Conservation (phyloP, 2,888 invertebrate species). For the Bruchidius siliquastri region DNA sequence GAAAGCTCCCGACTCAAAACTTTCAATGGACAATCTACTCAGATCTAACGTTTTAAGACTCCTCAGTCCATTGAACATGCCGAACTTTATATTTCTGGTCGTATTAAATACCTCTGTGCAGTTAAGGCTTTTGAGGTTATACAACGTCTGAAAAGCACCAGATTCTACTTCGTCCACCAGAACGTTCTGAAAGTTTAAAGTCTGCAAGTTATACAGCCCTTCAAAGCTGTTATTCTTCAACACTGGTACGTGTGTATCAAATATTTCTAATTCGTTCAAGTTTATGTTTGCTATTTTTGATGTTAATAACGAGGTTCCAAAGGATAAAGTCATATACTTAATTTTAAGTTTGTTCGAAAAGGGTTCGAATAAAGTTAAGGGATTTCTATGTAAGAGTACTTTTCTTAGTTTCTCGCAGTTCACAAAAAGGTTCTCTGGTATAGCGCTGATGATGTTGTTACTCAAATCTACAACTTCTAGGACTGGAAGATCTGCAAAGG, state of each 20-base stretch:
- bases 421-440: conserved; percentile 6
- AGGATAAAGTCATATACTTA: not conserved
- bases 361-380: conserved; percentile 7
- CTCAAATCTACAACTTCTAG: conserved; percentile 8
- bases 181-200: conserved; percentile 1
- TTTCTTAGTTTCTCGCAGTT: not conserved
- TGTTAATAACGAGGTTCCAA: conserved; percentile 6
- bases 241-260: conserved; percentile 3
- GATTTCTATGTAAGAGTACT: conserved; percentile 7
- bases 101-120: conserved; percentile 7
- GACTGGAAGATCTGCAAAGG: conserved; percentile 9
- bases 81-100: not conserved
- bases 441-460: conserved; percentile 6
- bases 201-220: conserved; percentile 9
- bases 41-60: conserved; percentile 4
- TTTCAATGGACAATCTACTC: conserved; percentile 2
- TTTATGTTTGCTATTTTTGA: conserved; percentile 7
- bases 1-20: conserved; percentile 6
- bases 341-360: conserved; percentile 9
- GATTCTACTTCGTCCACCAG: conserved; percentile 1
- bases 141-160: conserved; percentile 3
- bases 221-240: conserved; percentile 7
- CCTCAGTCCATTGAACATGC: conserved; percentile 5
- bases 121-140: conserved; percentile 5
- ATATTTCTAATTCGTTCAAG: conserved; percentile 4